Percentiles rank a stretch among this genome's conserved stretches.
These are phyloP conservation scores for Danaus plexippus DNA, from an alignment of 1,140 invertebrate species.

Conservation along the genomic window DNA sequence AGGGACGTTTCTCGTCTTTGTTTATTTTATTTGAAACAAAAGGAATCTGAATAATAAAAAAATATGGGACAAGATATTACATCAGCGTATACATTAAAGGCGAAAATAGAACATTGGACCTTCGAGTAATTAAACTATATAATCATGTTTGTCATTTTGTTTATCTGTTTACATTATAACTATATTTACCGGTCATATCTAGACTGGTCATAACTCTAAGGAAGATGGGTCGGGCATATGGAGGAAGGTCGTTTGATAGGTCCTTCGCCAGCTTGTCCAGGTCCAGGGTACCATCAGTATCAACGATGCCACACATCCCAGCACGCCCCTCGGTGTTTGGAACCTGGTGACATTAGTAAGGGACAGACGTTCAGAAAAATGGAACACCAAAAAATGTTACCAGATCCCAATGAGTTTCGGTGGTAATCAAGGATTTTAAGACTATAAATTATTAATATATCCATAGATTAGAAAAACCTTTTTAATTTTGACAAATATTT, in stretches of 20 bases:
- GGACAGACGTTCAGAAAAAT: no score
- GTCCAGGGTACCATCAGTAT: conserved; percentile 80
- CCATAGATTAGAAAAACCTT: no score
- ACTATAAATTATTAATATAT: no score
- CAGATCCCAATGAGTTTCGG: no score
- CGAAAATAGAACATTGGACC: no score
- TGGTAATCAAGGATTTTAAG: no score
- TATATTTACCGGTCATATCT: conserved; percentile 85
- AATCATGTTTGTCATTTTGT: neutral
- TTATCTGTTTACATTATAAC: neutral
- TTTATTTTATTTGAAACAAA: neutral
- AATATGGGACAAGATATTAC: neutral
- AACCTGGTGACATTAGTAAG: conserved; percentile 26
- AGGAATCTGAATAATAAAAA: neutral
- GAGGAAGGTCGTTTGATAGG: conserved; percentile 79
- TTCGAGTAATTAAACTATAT: neutral
- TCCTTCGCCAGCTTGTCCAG: conserved; percentile 76
- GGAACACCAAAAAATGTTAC: no score
- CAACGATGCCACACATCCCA: conserved; percentile 97
- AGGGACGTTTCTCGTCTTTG: no score
- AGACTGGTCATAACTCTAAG: conserved; percentile 85
- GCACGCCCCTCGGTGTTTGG: conserved; percentile 90
- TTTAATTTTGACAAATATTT: no score
- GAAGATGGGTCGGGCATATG: conserved; percentile 92
- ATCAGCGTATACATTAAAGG: no score